Evolutionary conservation across 2,113 vertebrate species (phyloP).

Genomic region (Petromus typicus): DNA sequence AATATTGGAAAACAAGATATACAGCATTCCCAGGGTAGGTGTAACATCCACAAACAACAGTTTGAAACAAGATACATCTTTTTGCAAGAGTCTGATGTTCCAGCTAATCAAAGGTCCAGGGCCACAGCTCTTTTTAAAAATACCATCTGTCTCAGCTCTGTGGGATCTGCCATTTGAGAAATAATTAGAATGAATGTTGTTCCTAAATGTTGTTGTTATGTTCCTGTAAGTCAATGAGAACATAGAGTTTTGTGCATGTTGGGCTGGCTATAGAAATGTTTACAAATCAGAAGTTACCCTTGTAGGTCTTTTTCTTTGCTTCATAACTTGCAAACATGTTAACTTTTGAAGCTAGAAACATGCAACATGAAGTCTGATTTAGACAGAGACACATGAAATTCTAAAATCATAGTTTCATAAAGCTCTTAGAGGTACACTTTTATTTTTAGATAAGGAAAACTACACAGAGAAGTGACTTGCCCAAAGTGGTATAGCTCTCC

Average conservation of each 20-base stretch:
- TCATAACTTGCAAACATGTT: constrained; percentile 34
- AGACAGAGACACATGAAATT: not conserved
- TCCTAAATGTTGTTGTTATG: constrained; percentile 32
- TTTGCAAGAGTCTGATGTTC: not conserved
- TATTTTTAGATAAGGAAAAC: constrained; percentile 7
- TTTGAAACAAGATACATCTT: not conserved
- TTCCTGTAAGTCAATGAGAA: constrained; percentile 11
- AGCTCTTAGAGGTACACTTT: constrained; percentile 9
- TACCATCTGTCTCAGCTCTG: not conserved
- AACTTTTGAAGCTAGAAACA: constrained; percentile 36
- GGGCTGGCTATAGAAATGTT: constrained; percentile 42
- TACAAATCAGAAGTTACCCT: constrained; percentile 47
- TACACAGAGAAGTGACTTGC: not conserved
- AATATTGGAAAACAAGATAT: not conserved
- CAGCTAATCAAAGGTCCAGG: not conserved
- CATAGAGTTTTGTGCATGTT: constrained; percentile 11
- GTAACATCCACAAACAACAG: not conserved
- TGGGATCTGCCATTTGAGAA: constrained; percentile 28
- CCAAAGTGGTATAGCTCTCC: not conserved
- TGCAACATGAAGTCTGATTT: constrained; percentile 22
- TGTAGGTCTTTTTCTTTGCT: not conserved
- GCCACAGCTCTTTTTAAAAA: constrained; percentile 22
- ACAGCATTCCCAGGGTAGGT: not conserved
- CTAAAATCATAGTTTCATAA: constrained; percentile 14
- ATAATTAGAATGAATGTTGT: constrained; percentile 30